Evolutionary conservation across 2,797 vertebrate genomes (phyloP), one percentile per base, ranked within the genome.

Genomic region (Leuciscus waleckii): DNA sequence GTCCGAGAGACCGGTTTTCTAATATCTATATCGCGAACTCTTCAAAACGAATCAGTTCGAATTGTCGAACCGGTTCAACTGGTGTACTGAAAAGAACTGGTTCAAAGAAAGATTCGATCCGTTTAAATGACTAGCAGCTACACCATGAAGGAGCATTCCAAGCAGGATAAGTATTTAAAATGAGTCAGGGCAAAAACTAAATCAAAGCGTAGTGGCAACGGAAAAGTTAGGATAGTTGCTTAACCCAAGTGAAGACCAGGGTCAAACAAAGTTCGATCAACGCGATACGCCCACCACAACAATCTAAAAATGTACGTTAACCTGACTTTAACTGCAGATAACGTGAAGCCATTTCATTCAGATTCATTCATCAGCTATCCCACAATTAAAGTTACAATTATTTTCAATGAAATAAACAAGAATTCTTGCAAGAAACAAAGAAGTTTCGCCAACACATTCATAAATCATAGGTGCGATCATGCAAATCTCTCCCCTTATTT

Each of bases 211-310:
- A 76, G 46, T 8, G 74, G 56, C 13, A 37, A 37, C 14, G 21
- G 54, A 54, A 76, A 37, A 7, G 11, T 7, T 56, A 73, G 26
- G 51, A 56, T 39, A 77, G 21, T 39, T 76, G 32, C 13, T 39
- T 35, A 56, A 39, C 23, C 19, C 37, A 10, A 78, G 37, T 43
- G 5, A n/a, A 29, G 37, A 29, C 14, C 8, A 29, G 76, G 37
- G 37, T 78, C 37, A 78, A 58, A 61, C 37, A 63, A 61, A 78
- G 56, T 78, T 78, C 37, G 56, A 29, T 43, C 35, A 76, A n/a
- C 74, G 0, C 29, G 76, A 26, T 41, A 26, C 76, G 37, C 54
- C 56, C 56, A 19, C 17, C 17, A 43, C 56, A 58, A 56, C 32
- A 5, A 56, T 37, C 11, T 16, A 13, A 58, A 76, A n/a, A 39